Evolutionary conservation across 2,888 invertebrate species (phyloP), one percentile per base, ranked within the genome.

Genomic region (Drosophila birchii): DNA sequence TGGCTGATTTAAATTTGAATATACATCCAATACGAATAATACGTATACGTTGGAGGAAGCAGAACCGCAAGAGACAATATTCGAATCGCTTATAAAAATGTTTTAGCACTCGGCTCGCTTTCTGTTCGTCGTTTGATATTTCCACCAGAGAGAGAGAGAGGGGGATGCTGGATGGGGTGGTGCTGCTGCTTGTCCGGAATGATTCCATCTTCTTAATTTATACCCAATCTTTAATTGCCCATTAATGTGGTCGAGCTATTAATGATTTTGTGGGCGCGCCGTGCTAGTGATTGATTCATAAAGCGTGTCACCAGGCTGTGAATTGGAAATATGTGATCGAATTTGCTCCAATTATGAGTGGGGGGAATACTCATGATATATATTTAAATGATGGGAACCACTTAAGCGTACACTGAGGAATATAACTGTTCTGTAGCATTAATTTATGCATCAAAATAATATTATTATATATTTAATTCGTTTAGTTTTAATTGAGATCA

Each of bases 1-100:
- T 70, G 79, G 78, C 79, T 73, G 78, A 60, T 86, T 84, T 76
- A 77, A 83, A 72, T 83, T 71, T 72, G 76, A 76, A 75, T 77
- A 61, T 45, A 43, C 36, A 23, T 23, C 7, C 29, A 14, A 39
- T 29, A 14, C 38, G 59, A 16, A 47, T 39, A 16, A 12, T 36
- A 44, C 43, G 45, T 32, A 32, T 51, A 16, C 34, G 20, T 51
- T 36, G 51, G 51, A 57, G 54, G 68, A 59, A 80, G 66, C 55
- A 57, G 57, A 69, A 49, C 51, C 75, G 66, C 82, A 67, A 80
- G 87, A 78, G 80, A 78, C 81, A 85, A 81, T 78, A 80, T 90
- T 90, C 78, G 73, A 91, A 90, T 84, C 80, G 88, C 72, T 90
- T 91, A 91, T 89, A 91, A 90, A 88, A 81, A 62, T 80, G 47